phyloP scores from a whole-genome alignment of 2,797 vertebrate genomes.

The Todus mexicanus region DNA sequence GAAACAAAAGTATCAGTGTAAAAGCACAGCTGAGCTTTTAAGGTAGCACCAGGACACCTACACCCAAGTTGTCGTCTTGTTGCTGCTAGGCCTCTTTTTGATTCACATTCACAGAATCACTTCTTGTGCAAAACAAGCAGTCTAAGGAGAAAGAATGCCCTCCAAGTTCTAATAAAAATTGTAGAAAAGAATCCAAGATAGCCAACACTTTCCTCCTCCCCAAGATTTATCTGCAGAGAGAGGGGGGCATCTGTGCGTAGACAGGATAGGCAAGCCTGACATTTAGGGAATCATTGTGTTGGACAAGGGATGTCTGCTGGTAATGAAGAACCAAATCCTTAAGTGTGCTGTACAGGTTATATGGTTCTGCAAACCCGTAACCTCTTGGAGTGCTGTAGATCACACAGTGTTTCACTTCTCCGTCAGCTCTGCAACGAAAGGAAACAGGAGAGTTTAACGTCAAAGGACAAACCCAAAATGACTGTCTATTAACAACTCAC shows the following conservation, averaged over 20 bases:
- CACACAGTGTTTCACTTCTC: slow-evolving; percentile 96
- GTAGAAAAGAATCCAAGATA: slow-evolving; percentile 85
- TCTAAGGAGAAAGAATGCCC: slow-evolving; percentile 98
- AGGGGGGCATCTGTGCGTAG: slow-evolving; percentile 89
- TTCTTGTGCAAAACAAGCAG: slow-evolving; percentile 99
- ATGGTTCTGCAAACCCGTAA: slow-evolving; percentile 94
- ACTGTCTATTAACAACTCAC: slow-evolving; percentile 50
- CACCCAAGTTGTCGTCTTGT: slow-evolving; percentile 78
- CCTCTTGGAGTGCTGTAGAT: slow-evolving; percentile 94
- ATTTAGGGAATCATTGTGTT: slow-evolving; percentile 97
- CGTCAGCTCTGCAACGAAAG: slow-evolving; percentile 81
- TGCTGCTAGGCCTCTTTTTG: slow-evolving; percentile 76
- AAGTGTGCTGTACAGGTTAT: slow-evolving; percentile 93
- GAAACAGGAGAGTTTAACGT: slow-evolving; percentile 13
- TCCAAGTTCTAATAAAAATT: slow-evolving; percentile 92
- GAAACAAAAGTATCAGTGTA: slow-evolving; percentile 69
- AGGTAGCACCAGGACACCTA: slow-evolving; percentile 86
- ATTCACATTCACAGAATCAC: slow-evolving; percentile 99
- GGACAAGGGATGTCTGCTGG: slow-evolving; percentile 92
- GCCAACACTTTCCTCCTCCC: slow-evolving; percentile 72
- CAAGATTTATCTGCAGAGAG: slow-evolving; percentile 88
- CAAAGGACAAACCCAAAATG: slow-evolving; percentile 27
- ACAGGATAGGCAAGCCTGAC: slow-evolving; percentile 92
- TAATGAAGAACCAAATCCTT: slow-evolving; percentile 97
- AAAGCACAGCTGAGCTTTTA: slow-evolving; percentile 82